Evolutionary conservation across 2,888 invertebrate species (phyloP).

Genomic region (Scrobipalpa atriplicella): DNA sequence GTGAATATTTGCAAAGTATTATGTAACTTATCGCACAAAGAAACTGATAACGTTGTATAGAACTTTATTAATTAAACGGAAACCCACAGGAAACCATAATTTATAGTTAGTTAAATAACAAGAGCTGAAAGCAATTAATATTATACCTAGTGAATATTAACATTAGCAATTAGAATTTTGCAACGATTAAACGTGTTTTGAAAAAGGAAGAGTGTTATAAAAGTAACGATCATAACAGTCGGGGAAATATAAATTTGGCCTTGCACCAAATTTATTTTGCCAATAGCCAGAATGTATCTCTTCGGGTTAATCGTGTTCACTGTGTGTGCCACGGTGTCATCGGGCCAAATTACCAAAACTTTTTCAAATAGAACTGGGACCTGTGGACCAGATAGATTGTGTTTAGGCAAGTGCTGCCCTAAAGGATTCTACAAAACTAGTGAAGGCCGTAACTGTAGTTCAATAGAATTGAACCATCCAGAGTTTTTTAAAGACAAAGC

Average conservation of each 20-base stretch:
- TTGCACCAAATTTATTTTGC: not conserved
- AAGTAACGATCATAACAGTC: not conserved
- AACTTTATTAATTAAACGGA: not conserved
- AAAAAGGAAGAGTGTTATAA: not conserved
- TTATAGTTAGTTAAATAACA: not conserved
- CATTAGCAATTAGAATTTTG: not conserved
- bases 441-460: not conserved
- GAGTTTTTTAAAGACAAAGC: not conserved
- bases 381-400: not conserved
- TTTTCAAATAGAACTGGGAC: not conserved
- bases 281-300: not conserved
- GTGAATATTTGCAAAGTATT: too few species aligned
- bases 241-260: not conserved
- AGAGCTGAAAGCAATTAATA: not conserved
- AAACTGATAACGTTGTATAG: too few species aligned
- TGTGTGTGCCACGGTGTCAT: not conserved
- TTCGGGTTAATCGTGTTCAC: not conserved
- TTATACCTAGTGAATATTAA: too few species aligned
- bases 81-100: not conserved
- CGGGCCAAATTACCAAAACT: not conserved
- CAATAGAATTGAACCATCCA: not conserved
- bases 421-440: not conserved
- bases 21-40: too few species aligned
- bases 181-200: not conserved
- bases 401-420: not conserved